Conservation (phyloP, 2,113 vertebrate genomes). For the Ophthalmolycus amberensis region DNA sequence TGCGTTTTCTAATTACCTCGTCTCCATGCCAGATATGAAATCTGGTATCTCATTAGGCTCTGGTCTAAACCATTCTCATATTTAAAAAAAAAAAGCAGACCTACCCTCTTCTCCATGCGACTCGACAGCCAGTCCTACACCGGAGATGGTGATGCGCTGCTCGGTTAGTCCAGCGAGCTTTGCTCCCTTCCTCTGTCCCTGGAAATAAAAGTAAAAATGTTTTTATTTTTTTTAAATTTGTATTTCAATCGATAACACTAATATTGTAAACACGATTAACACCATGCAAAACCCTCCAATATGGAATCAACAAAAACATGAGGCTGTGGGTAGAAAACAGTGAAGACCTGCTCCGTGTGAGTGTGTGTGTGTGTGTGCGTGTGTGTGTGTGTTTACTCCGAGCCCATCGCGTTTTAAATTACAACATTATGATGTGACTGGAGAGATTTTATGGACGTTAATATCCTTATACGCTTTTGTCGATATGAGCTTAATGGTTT, state of each 20-base stretch:
- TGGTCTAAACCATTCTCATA: not conserved
- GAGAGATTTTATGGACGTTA: slow-evolving; percentile 48
- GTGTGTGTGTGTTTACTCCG: slow-evolving; percentile 54
- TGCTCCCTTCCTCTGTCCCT: slow-evolving; percentile 62
- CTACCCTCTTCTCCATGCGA: slow-evolving; percentile 84
- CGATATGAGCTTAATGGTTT: slow-evolving; percentile 18
- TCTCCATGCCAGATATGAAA: not conserved
- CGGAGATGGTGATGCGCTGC: slow-evolving; percentile 71
- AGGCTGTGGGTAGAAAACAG: slow-evolving; percentile 33
- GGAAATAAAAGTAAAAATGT: slow-evolving; percentile 54
- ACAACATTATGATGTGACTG: slow-evolving; percentile 53
- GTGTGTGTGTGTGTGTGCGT: not conserved
- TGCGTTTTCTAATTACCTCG: slow-evolving; percentile 24
- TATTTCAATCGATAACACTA: slow-evolving; percentile 3
- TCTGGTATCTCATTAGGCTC: not conserved
- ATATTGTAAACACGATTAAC: slow-evolving; percentile 33
- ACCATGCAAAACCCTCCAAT: not conserved
- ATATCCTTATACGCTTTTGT: not conserved
- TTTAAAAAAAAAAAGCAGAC: slow-evolving; percentile 27
- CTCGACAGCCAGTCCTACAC: slow-evolving; percentile 72
- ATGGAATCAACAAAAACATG: slow-evolving; percentile 6
- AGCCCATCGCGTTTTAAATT: slow-evolving; percentile 51
- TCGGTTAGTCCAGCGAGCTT: slow-evolving; percentile 66
- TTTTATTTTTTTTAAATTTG: not conserved
- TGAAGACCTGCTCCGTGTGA: slow-evolving; percentile 42